Evolutionary conservation across 1,140 invertebrate genomes (phyloP).

Genomic region (Calephelis virginiensis): DNA sequence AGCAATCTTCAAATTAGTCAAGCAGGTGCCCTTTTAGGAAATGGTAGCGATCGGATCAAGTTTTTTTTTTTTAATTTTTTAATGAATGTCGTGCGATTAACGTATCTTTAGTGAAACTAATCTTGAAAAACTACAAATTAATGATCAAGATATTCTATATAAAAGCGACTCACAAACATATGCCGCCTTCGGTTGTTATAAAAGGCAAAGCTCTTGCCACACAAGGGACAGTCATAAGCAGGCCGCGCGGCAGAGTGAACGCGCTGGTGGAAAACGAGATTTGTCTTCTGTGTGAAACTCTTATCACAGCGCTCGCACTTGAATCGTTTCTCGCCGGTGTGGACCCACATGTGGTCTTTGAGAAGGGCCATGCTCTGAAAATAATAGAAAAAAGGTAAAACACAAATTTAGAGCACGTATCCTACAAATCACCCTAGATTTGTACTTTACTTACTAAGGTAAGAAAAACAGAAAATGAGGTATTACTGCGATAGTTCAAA

Average conservation of each 20-base stretch:
- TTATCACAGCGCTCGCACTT: slow-evolving; percentile 57
- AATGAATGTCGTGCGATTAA: no score
- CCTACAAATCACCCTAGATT: no score
- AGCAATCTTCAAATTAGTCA: no score
- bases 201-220: slow-evolving; percentile 64
- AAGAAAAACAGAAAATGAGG: no score
- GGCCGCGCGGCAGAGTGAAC: slow-evolving; percentile 52
- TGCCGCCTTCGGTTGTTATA: slow-evolving; percentile 58
- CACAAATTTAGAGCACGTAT: neutral
- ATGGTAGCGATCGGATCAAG: no score
- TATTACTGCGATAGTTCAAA: no score
- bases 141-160: no score
- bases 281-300: slow-evolving; percentile 66
- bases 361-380: slow-evolving; percentile 58
- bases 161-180: slow-evolving; percentile 58
- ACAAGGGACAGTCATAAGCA: slow-evolving; percentile 57
- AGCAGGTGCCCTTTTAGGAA: no score
- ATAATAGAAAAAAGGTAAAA: neutral
- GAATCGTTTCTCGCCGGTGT: slow-evolving; percentile 60
- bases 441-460: no score
- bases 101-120: no score
- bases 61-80: no score
- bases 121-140: no score
- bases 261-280: slow-evolving; percentile 59
- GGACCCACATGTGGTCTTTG: slow-evolving; percentile 69